Conservation (phyloP, 2,797 vertebrate species). For the Cheirogaleus major region DNA sequence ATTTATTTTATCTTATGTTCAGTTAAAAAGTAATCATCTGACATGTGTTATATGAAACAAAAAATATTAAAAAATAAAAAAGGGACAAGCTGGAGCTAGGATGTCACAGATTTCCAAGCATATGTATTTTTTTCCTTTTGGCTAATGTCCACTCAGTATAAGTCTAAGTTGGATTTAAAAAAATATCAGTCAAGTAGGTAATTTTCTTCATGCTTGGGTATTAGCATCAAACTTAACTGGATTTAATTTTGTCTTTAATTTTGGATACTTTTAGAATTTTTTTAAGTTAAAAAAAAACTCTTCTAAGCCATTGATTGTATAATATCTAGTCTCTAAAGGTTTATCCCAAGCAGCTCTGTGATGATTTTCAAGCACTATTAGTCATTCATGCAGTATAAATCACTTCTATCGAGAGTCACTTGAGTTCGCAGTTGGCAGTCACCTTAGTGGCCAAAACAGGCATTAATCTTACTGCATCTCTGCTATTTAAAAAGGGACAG, state of each 20-base stretch:
- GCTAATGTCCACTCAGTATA: not conserved
- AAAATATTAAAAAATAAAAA: not conserved
- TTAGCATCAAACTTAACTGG: not conserved
- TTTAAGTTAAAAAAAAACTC: not conserved
- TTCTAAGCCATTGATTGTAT: not conserved
- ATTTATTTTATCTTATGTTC: not conserved
- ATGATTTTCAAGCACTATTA: not conserved
- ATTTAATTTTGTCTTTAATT: not conserved
- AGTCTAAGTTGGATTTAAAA: not conserved
- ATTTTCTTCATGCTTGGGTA: not conserved
- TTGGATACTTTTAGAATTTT: not conserved
- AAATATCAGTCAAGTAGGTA: not conserved
- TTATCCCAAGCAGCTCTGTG: not conserved
- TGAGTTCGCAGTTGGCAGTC: not conserved
- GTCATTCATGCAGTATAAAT: not conserved
- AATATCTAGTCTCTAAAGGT: not conserved
- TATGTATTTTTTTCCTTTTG: not conserved
- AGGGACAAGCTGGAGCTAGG: not conserved
- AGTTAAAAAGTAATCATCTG: not conserved
- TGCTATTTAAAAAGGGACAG: not conserved
- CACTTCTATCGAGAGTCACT: not conserved
- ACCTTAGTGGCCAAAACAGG: not conserved
- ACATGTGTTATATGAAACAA: not conserved
- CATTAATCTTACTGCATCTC: slow-evolving; percentile 44
- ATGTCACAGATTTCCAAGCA: not conserved